Conservation (phyloP, 2,797 vertebrate genomes). For the Zalophus californianus region DNA sequence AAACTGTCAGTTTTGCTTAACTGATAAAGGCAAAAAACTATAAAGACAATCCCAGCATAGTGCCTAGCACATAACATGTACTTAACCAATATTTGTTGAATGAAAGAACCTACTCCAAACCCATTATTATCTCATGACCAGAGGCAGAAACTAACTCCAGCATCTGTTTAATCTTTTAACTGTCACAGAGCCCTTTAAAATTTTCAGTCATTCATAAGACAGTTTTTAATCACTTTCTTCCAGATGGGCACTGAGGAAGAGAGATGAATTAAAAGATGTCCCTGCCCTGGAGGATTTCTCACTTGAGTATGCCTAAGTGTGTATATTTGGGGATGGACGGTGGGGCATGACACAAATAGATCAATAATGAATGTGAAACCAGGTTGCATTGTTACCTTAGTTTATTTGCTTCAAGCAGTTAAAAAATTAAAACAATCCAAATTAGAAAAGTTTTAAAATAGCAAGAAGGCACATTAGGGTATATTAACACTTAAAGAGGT, state of each 20-base stretch:
- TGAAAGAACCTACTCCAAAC: constrained; percentile 44
- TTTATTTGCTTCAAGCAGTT: constrained; percentile 41
- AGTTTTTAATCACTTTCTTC: constrained; percentile 65
- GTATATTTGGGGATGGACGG: neutral
- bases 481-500: constrained; percentile 27
- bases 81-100: constrained; percentile 42
- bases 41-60: constrained; percentile 34
- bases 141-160: constrained; percentile 55
- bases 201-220: constrained; percentile 3
- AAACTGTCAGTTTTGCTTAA: constrained; percentile 62
- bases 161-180: constrained; percentile 61
- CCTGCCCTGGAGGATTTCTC: constrained; percentile 1
- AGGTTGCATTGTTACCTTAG: neutral
- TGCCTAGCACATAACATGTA: neutral
- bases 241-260: constrained; percentile 26
- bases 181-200: constrained; percentile 46
- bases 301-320: neutral
- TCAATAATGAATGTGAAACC: constrained; percentile 55
- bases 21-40: constrained; percentile 38
- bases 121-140: constrained; percentile 42
- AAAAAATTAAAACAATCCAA: constrained; percentile 44
- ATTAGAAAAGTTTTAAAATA: constrained; percentile 55
- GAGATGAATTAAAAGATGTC: constrained; percentile 34
- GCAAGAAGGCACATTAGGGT: neutral
- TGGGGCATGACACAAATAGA: neutral